These are phyloP conservation scores for Ceratina australensis DNA, from an alignment of 1,140 invertebrate genomes.

Conservation along the genomic window DNA sequence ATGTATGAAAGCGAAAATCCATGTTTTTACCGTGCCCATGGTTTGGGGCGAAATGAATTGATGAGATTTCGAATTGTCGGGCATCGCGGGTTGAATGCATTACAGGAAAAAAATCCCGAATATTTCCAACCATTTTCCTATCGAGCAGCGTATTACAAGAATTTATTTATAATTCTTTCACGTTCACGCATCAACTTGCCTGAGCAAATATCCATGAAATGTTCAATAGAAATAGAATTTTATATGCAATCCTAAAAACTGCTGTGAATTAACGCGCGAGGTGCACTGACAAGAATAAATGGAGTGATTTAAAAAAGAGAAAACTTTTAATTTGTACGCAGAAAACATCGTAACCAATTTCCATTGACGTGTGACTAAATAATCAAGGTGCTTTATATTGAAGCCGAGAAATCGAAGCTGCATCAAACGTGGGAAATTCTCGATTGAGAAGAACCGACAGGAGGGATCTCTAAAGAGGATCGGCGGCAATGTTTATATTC, in stretches of 20 bases:
- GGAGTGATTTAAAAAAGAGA: no score
- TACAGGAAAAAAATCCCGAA: conserved; percentile 32
- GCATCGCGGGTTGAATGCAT: conserved; percentile 15
- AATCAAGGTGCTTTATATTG: conserved; percentile 4
- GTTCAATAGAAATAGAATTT: no score
- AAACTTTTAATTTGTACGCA: no score
- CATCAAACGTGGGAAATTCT: conserved; percentile 39
- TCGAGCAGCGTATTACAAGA: neutral
- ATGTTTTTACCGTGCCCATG: conserved; percentile 18
- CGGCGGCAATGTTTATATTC: conserved; percentile 72
- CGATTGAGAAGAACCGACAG: conserved; percentile 41
- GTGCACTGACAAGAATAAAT: no score
- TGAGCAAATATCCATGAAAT: no score
- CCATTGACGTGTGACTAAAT: conserved; percentile 16
- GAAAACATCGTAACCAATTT: no score
- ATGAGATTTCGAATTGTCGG: conserved; percentile 37
- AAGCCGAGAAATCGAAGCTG: neutral
- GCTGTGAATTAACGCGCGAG: no score
- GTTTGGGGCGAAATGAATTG: conserved; percentile 31
- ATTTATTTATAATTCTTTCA: neutral
- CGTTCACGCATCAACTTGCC: no score
- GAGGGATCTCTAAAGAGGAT: conserved; percentile 67
- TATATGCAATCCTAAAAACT: no score
- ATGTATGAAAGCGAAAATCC: conserved; percentile 38
- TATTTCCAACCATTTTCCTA: conserved; percentile 17